Conservation (phyloP, 2,888 invertebrate genomes). For the Tenthredo scrophulariae region DNA sequence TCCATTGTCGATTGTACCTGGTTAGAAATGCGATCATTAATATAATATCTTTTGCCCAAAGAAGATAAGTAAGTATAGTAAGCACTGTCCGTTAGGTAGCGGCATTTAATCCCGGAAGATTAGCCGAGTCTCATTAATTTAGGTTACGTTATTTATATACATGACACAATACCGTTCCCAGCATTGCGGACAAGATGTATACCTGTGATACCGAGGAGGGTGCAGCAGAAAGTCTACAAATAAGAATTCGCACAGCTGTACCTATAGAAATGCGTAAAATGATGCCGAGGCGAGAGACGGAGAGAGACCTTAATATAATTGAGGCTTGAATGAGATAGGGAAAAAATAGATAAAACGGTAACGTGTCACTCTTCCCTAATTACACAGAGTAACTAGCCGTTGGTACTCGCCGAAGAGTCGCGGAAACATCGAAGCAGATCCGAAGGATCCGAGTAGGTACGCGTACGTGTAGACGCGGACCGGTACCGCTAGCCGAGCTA, state of each 20-base stretch:
- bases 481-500: slow-evolving; percentile 69
- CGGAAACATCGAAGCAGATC: slow-evolving; percentile 54
- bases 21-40: not conserved
- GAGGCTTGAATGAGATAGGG: not conserved
- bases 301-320: not conserved
- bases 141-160: slow-evolving; percentile 15
- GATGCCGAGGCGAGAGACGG: not conserved
- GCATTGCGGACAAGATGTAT: not conserved
- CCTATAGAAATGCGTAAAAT: not conserved
- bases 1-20: not conserved
- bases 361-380: slow-evolving; percentile 74
- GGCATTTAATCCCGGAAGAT: slow-evolving; percentile 40
- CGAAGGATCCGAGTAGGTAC: slow-evolving; percentile 56
- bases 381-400: slow-evolving; percentile 68
- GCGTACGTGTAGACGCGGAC: slow-evolving; percentile 19
- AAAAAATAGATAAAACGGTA: slow-evolving; percentile 68
- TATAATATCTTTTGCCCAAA: not conserved
- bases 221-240: not conserved
- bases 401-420: slow-evolving; percentile 49
- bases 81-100: slow-evolving; percentile 36
- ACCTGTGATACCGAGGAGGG: not conserved
- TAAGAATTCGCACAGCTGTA: not conserved
- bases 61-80: not conserved
- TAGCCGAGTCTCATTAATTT: slow-evolving; percentile 28
- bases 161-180: slow-evolving; percentile 6